Evolutionary conservation across 2,888 invertebrate genomes (phyloP).

Genomic region (Sinopyrophorus schimmeli): DNA sequence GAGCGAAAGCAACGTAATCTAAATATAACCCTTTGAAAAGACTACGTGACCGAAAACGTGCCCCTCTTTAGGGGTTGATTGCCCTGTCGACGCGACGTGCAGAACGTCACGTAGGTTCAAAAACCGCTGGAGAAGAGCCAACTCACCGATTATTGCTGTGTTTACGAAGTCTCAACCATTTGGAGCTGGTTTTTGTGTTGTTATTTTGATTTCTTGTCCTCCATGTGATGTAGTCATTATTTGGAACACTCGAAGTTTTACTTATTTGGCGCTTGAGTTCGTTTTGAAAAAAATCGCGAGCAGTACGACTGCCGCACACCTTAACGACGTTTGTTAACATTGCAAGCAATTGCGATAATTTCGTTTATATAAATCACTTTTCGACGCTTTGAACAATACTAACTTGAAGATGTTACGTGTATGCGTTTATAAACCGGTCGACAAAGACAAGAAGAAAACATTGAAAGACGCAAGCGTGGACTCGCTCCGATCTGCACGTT

Average conservation of each 20-base stretch:
- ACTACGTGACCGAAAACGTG: too few relatives aligned
- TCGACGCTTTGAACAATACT: constrained; percentile 20
- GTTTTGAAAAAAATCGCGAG: constrained; percentile 41
- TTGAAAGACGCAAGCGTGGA: constrained; percentile 30
- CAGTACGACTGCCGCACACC: constrained; percentile 27
- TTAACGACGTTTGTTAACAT: constrained; percentile 26
- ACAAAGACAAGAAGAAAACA: constrained; percentile 50
- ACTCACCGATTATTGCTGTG: constrained; percentile 52
- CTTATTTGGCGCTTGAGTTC: constrained; percentile 54
- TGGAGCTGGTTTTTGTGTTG: too few relatives aligned
- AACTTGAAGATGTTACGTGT: constrained; percentile 34
- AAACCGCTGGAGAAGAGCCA: too few relatives aligned
- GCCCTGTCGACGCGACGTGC: too few relatives aligned
- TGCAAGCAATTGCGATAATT: neutral
- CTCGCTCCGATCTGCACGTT: constrained; percentile 8
- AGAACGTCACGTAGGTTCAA: constrained; percentile 8
- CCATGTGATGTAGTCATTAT: constrained; percentile 63
- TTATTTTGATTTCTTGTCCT: too few relatives aligned
- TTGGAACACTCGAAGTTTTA: constrained; percentile 64
- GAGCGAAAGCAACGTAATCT: too few relatives aligned
- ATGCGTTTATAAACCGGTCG: constrained; percentile 44
- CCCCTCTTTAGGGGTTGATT: too few relatives aligned
- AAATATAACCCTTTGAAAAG: too few relatives aligned
- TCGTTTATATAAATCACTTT: neutral
- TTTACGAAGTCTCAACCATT: constrained; percentile 49